Evolutionary conservation across 92 coral and sea anemone genomes (phyloP), one percentile per base, ranked within the genome.

Genomic region (Epizoanthus fatuus): DNA sequence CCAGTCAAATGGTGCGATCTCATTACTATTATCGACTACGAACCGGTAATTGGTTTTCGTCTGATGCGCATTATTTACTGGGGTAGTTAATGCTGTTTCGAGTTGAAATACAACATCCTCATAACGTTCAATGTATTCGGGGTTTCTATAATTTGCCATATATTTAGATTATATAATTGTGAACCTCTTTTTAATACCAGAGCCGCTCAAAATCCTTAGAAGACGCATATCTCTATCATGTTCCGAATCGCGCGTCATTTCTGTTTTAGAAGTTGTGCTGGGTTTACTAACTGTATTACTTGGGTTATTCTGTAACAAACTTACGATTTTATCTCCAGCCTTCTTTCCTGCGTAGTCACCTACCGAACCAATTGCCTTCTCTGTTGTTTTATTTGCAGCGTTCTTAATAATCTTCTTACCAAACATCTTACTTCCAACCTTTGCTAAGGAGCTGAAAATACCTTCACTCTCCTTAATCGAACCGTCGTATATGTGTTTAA

Each of bases 1-100:
- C 69, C 78, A 82, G 19, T 82, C 78, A n/a, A n/a, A 82, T 19
- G 60, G 44, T 0, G 10, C 3, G 0, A 68, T 52, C 2, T 74
- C 19, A 5, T 47, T 29, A 20, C 69, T 81, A 5, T 47, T 47
- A 47, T 47, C 52, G 1, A 12, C 52, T 7, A 47, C 52, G 6
- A 81, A 81, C 14, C 55, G 47, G 6, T 81, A 47, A 6, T 63
- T 74, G 8, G 53, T 35, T 66, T 38, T 81, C 0, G 9, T 25
- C 22, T 81, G 86, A 12, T 67, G 64, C 2, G 35, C 35, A 32
- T 17, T 15, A n/a, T 67, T 67, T 7, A 7, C 9, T n/a, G n/a
- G n/a, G n/a, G n/a, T n/a, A 1, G 52, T 12, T 7, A 47, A 12
- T 7, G 52, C n/a, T n/a, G 52, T 7, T 10, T 47, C 52, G 2